Percentiles rank a stretch among this genome's conserved stretches.
Evolutionary conservation across 2,113 vertebrate species (phyloP).

Genomic region (Microtus ochrogaster): DNA sequence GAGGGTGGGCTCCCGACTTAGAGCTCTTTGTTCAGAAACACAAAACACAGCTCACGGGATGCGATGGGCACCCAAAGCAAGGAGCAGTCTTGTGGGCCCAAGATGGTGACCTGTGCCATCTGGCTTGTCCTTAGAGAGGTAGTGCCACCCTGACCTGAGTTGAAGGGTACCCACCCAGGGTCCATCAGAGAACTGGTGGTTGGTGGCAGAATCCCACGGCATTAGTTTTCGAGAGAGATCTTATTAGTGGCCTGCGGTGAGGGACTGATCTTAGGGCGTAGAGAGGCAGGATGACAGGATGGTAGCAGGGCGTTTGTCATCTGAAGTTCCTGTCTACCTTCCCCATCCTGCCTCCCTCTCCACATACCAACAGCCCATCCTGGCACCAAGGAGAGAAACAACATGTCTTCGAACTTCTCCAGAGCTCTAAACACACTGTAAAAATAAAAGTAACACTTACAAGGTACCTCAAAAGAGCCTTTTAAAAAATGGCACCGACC

Average conservation of each 20-base stretch:
- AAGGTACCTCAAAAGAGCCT: neutral
- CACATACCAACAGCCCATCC: neutral
- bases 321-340: neutral
- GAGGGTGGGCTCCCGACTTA: neutral
- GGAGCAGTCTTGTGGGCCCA: neutral
- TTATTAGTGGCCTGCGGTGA: neutral
- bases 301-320: fast-evolving
- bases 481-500: neutral
- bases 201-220: neutral
- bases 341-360: neutral
- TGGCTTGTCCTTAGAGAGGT: too few relatives aligned
- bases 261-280: neutral
- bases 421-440: neutral
- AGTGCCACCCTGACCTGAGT: neutral
- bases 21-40: neutral
- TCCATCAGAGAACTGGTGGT: neutral
- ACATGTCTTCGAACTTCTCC: neutral
- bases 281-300: too few relatives aligned
- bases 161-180: neutral
- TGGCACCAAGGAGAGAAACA: neutral
- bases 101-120: neutral
- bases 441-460: neutral
- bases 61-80: neutral
- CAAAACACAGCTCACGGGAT: too few relatives aligned
- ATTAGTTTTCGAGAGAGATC: neutral